phyloP scores from a whole-genome alignment of 2,113 vertebrate genomes.

The Mystacornis crossleyi region DNA sequence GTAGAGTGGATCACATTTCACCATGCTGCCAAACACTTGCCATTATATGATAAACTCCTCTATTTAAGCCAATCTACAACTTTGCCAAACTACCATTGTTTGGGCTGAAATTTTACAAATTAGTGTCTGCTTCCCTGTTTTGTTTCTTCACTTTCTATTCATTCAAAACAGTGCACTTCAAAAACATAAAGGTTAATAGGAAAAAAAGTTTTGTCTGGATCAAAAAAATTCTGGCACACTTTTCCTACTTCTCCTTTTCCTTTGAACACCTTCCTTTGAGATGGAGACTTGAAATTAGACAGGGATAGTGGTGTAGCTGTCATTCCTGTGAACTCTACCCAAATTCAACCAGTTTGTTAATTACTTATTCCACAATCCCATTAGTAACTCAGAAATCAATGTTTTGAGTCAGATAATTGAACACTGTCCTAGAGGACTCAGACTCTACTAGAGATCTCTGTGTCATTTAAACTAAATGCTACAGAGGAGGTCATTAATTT shows the following conservation, averaged over 20 bases:
- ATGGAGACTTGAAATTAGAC: background rate
- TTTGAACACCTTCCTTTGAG: background rate
- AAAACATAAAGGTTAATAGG: background rate
- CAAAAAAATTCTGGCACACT: background rate
- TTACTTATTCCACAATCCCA: background rate
- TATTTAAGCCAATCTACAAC: background rate
- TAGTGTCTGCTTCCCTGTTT: background rate
- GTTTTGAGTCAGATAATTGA: background rate
- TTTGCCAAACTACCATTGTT: constrained; percentile 7
- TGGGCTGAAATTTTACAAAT: constrained; percentile 13
- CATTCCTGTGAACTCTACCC: background rate
- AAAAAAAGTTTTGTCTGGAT: background rate
- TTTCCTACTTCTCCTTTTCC: background rate
- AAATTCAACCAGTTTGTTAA: background rate
- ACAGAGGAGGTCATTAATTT: constrained; percentile 5
- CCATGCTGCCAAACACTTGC: background rate
- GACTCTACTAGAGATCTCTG: background rate
- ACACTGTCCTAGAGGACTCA: background rate
- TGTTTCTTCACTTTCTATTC: background rate
- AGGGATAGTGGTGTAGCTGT: background rate
- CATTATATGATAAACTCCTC: background rate
- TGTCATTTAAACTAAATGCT: background rate
- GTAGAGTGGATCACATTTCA: constrained; percentile 8
- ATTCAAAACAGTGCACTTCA: background rate
- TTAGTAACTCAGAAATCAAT: background rate